Percentiles rank a stretch among this genome's conserved stretches.
Conservation (phyloP, 30 jellyfish, hydroid and myxozoan genomes). For the Pseudorhiza aurosa region DNA sequence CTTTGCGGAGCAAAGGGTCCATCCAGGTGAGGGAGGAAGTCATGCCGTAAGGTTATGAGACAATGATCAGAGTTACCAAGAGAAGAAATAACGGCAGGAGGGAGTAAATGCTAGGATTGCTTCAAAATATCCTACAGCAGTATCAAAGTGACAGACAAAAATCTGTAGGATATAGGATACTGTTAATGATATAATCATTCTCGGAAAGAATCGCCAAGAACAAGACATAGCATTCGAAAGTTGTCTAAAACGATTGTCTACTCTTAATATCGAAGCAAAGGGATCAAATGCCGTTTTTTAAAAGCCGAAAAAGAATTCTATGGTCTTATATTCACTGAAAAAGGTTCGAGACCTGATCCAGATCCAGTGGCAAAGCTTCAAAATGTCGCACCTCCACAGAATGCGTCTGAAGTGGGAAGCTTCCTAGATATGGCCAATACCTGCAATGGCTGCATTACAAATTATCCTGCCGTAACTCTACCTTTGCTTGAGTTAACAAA, state of each 20-base stretch:
- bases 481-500: constrained; percentile 34
- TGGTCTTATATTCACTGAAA: constrained; percentile 33
- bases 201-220: too few species aligned
- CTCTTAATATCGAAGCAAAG: neutral
- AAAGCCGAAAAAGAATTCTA: constrained; percentile 17
- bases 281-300: constrained; percentile 11
- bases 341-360: constrained; percentile 52
- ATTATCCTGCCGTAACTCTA: constrained; percentile 10
- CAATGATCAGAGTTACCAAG: neutral
- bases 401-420: constrained; percentile 39
- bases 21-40: too few species aligned
- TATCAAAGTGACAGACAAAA: constrained; percentile 12
- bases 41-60: too few species aligned
- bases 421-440: constrained; percentile 36
- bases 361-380: constrained; percentile 7
- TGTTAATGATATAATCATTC: neutral
- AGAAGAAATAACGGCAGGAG: neutral
- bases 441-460: constrained; percentile 10
- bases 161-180: neutral
- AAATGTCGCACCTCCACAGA: constrained; percentile 36
- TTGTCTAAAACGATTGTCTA: neutral
- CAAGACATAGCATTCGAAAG: constrained; percentile 32
- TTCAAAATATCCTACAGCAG: constrained; percentile 10
- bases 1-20: too few species aligned
- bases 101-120: too few species aligned